phyloP scores from a whole-genome alignment of 2,888 invertebrate species.

The Cephus rjabovi region DNA sequence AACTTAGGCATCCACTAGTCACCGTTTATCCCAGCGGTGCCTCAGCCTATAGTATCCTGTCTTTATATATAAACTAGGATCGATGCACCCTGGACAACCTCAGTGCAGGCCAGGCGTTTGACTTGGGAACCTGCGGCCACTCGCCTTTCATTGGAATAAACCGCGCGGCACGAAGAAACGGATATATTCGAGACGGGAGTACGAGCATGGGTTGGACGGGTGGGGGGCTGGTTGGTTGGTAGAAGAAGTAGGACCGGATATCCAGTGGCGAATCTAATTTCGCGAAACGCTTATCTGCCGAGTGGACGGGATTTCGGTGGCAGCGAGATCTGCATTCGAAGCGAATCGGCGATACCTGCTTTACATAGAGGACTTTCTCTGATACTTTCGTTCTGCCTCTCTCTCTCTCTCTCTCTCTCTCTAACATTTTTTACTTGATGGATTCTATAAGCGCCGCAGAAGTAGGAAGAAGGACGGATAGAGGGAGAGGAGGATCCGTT shows the following conservation, averaged over 20 bases:
- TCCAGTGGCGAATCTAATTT: slow-evolving; percentile 50
- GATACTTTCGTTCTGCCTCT: not conserved
- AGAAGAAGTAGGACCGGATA: not conserved
- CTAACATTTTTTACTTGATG: not conserved
- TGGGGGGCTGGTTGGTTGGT: not conserved
- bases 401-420: not conserved
- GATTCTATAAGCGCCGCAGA: slow-evolving; percentile 2
- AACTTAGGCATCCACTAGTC: slow-evolving; percentile 34
- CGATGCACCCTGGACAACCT: not conserved
- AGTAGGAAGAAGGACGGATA: slow-evolving; percentile 4
- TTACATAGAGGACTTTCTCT: not conserved
- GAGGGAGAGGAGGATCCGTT: slow-evolving; percentile 41
- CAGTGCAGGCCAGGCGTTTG: not conserved
- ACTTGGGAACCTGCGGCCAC: not conserved
- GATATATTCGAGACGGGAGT: not conserved
- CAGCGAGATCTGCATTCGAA: slow-evolving; percentile 48
- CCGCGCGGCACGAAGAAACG: not conserved
- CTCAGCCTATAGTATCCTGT: slow-evolving; percentile 17
- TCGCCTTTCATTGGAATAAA: not conserved
- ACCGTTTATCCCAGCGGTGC: slow-evolving; percentile 30
- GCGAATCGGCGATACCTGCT: slow-evolving; percentile 43
- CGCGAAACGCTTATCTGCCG: slow-evolving; percentile 44
- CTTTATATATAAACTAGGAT: not conserved
- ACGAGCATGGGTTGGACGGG: not conserved
- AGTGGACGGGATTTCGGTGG: slow-evolving; percentile 9